Evolutionary conservation across 2,888 invertebrate genomes (phyloP).

Genomic region (Acanthopleura granulata): DNA sequence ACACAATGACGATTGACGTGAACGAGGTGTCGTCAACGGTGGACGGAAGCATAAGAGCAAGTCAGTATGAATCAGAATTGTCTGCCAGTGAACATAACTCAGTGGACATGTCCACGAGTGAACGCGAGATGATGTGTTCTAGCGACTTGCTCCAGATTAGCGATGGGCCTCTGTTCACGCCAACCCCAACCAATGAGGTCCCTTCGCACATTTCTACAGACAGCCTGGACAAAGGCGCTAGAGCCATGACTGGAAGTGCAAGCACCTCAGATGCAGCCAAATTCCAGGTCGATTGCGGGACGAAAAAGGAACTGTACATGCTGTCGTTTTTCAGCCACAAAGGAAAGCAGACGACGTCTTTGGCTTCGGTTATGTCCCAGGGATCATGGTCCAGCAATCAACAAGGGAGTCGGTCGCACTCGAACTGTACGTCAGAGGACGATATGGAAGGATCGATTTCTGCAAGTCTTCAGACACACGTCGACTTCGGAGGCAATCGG

Average conservation of each 20-base stretch:
- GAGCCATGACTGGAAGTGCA: background rate
- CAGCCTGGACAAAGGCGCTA: slow-evolving; percentile 39
- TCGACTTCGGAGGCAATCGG: background rate
- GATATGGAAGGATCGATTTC: slow-evolving; percentile 2
- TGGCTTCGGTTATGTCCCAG: slow-evolving; percentile 12
- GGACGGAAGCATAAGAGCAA: slow-evolving; percentile 19
- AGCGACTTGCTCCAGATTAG: slow-evolving; percentile 61
- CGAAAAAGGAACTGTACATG: slow-evolving; percentile 17
- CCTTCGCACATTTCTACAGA: slow-evolving; percentile 38
- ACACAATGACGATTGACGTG: slow-evolving; percentile 37
- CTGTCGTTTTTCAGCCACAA: background rate
- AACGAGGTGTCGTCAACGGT: slow-evolving; percentile 8
- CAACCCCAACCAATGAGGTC: slow-evolving; percentile 45
- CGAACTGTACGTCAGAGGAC: slow-evolving; percentile 6
- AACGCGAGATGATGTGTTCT: slow-evolving; percentile 61
- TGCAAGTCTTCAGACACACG: slow-evolving; percentile 8
- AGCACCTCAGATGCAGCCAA: background rate
- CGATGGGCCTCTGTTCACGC: slow-evolving; percentile 61
- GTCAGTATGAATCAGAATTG: slow-evolving; percentile 55
- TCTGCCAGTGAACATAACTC: slow-evolving; percentile 52
- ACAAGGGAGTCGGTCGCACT: background rate
- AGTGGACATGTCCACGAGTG: slow-evolving; percentile 60
- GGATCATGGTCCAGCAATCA: slow-evolving; percentile 16
- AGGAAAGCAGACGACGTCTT: background rate
- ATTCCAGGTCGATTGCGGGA: background rate